Conservation (phyloP, 2,888 invertebrate species). For the Aleiodes leptofemur region DNA sequence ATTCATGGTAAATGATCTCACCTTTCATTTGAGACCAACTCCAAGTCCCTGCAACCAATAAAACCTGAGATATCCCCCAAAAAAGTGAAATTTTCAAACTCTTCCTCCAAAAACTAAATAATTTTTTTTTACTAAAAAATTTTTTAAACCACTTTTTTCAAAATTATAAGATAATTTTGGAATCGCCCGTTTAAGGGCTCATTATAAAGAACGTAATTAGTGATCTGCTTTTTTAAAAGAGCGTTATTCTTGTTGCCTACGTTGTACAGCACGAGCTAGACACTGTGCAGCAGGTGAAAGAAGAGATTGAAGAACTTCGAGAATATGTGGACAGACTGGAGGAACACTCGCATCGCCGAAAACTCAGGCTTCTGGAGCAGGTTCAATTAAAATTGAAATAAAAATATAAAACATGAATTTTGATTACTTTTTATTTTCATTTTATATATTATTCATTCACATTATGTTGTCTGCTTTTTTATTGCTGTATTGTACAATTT, state of each 20-base stretch:
- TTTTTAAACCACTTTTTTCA: no score
- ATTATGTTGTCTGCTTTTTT: slow-evolving; percentile 35
- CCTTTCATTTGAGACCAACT: no score
- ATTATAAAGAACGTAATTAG: neutral
- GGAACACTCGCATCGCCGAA: slow-evolving; percentile 93
- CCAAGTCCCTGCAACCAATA: no score
- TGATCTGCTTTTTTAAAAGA: slow-evolving; percentile 34
- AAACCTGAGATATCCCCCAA: no score
- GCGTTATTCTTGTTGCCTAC: slow-evolving; percentile 47
- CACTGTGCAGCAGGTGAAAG: slow-evolving; percentile 95
- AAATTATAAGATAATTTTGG: slow-evolving; percentile 5
- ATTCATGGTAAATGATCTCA: no score
- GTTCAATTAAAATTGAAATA: slow-evolving; percentile 75
- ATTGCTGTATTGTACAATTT: neutral
- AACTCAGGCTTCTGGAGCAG: slow-evolving; percentile 94
- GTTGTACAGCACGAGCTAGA: slow-evolving; percentile 85
- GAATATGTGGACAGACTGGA: slow-evolving; percentile 95
- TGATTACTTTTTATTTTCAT: neutral
- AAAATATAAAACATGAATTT: slow-evolving; percentile 11
- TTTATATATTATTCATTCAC: slow-evolving; percentile 43
- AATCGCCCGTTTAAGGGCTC: slow-evolving; percentile 40
- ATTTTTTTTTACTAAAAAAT: no score
- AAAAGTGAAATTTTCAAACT: no score
- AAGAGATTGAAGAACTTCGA: slow-evolving; percentile 94
- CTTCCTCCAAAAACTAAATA: no score